Conservation (phyloP, 2,113 vertebrate genomes). For the Rana temporaria region DNA sequence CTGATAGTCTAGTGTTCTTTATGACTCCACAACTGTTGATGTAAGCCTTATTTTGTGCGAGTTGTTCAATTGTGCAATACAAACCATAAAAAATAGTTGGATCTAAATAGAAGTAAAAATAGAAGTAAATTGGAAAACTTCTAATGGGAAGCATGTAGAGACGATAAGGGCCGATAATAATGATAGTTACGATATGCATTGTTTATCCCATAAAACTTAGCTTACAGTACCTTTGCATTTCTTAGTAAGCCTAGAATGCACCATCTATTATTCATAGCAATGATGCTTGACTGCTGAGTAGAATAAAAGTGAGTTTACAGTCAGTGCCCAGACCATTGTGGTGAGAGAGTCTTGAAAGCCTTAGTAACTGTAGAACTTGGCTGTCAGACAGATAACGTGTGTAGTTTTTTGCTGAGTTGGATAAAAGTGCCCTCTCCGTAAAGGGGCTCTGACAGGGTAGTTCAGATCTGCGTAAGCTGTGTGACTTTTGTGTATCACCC, state of each 20-base stretch:
- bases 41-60: no score
- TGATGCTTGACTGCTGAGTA: neutral
- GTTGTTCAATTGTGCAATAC: no score
- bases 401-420: conserved; percentile 60
- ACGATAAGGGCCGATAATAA: neutral
- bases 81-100: no score
- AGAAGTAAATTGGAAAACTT: neutral
- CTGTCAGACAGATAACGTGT: conserved; percentile 52
- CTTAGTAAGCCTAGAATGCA: neutral
- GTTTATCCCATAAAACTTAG: neutral
- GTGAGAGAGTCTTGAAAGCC: conserved; percentile 7
- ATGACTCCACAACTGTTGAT: no score
- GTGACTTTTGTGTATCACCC: conserved; percentile 60
- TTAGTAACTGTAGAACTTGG: conserved; percentile 21
- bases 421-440: conserved; percentile 53
- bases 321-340: neutral
- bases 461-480: conserved; percentile 60
- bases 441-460: conserved; percentile 61
- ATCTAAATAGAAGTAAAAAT: no score
- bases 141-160: neutral
- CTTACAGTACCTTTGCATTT: neutral
- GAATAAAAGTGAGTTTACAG: neutral
- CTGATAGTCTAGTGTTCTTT: no score
- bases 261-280: neutral
- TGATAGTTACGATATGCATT: neutral